Base-by-base conservation (phyloP, 2,113 vertebrate species). In the Athene noctua region DNA sequence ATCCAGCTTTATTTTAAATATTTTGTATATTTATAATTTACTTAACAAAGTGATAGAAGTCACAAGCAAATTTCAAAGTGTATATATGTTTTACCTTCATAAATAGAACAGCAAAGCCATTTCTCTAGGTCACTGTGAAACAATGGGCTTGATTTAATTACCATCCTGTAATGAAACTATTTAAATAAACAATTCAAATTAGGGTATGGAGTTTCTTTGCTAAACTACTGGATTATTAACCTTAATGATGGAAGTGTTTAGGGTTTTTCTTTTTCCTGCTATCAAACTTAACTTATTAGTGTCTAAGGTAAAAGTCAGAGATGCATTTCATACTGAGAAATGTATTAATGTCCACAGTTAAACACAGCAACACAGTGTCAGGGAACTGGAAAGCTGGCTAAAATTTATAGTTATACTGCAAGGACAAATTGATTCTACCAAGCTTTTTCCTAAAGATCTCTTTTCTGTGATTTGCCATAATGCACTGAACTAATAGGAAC, bases 121-220 rank as follows among this genome's bases (percentile, higher is more conserved):
- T 81, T 40, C 36, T 88, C 59, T 91, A 27, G 23, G 26, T 38
- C 34, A 36, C 15, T 68, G 54, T 73, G 47, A 92, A 80, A 73
- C 61, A 73, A 88, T 59, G 29, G 38, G 26, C 49, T 95, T 96
- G 67, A 86, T 80, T 80, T 68, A 70, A n/a, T 80, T 84, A 86
- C 55, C 21, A 85, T 36, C 42, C 59, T 91, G 51, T 92, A 91
- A 84, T 51, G 49, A 92, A 95, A 77, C 11, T 67, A 29, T 57
- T 90, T 81, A 75, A 70, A 66, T 32, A 74, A 94, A 86, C 49
- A 63, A 84, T 95, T 94, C 72, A 93, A 91, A 59, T 95, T 86
- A 94, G 59, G 65, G 40, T 89, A 80, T 27, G 12, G 51, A 85
- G n/a, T 42, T 80, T 85, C 74, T 91, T 77, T 75, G 38, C 30